Evolutionary conservation across 2,888 invertebrate genomes (phyloP).

Genomic region (Lottia scabra): DNA sequence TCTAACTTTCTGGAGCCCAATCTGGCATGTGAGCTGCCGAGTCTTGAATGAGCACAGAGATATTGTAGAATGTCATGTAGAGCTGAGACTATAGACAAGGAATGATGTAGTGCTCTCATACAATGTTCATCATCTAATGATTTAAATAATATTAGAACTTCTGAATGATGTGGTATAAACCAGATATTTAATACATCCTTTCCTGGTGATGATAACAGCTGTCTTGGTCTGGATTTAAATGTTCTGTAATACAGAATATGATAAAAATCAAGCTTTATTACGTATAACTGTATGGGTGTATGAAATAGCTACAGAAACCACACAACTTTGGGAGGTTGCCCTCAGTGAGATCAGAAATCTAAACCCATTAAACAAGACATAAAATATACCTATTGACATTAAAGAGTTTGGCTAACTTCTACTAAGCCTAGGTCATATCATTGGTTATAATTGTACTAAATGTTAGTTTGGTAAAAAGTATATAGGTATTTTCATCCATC

Average conservation of each 20-base stretch:
- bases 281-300: too few relatives aligned
- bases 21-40: conserved; percentile 60
- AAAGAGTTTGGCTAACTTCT: too few relatives aligned
- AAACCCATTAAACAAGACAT: too few relatives aligned
- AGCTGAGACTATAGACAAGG: conserved; percentile 57
- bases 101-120: conserved; percentile 49
- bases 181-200: conserved; percentile 65
- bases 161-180: conserved; percentile 68
- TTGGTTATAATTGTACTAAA: too few relatives aligned
- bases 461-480: too few relatives aligned
- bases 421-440: too few relatives aligned
- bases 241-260: conserved; percentile 36
- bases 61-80: conserved; percentile 68
- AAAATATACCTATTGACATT: too few relatives aligned
- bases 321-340: too few relatives aligned
- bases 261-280: too few relatives aligned
- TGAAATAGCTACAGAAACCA: too few relatives aligned
- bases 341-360: too few relatives aligned
- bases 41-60: conserved; percentile 63
- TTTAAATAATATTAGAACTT: conserved; percentile 64
- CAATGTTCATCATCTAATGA: conserved; percentile 56
- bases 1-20: conserved; percentile 58
- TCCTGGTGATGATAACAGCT: conserved; percentile 62
- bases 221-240: conserved; percentile 60
- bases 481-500: too few relatives aligned